These are phyloP conservation scores for Sphaeramia orbicularis DNA, from an alignment of 2,797 vertebrate species.

Conservation along the genomic window DNA sequence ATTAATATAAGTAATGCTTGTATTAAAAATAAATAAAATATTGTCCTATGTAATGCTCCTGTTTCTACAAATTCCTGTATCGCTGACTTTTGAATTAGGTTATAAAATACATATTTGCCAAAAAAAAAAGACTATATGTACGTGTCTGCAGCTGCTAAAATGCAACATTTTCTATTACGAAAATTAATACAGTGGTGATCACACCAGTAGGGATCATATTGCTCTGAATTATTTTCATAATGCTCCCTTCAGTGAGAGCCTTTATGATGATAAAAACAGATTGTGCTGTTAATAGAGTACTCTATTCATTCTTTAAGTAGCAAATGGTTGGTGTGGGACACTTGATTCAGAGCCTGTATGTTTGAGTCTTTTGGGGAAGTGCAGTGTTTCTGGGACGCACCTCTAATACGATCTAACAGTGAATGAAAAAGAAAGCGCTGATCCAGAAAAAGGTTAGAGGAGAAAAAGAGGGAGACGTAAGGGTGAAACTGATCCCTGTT, in stretches of 20 bases:
- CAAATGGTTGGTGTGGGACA: conserved; percentile 44
- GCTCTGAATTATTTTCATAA: conserved; percentile 66
- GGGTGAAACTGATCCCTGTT: conserved; percentile 82
- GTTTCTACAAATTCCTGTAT: conserved; percentile 14
- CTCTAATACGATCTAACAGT: conserved; percentile 38
- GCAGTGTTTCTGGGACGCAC: conserved; percentile 39
- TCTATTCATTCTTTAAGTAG: conserved; percentile 30
- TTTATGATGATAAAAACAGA: conserved; percentile 67
- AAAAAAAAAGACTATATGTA: conserved; percentile 23
- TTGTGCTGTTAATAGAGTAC: conserved; percentile 47
- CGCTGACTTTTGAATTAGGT: conserved; percentile 8
- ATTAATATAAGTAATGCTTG: not conserved
- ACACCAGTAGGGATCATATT: conserved; percentile 68
- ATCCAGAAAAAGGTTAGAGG: conserved; percentile 60
- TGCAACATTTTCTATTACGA: conserved; percentile 30
- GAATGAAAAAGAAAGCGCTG: conserved; percentile 47
- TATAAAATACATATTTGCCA: not conserved
- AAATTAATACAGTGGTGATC: conserved; percentile 57
- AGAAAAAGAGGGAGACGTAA: conserved; percentile 64
- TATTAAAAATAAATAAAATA: not conserved
- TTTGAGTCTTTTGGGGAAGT: conserved; percentile 35
- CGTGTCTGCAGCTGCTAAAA: conserved; percentile 41
- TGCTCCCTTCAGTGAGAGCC: conserved; percentile 58
- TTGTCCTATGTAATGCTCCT: not conserved
- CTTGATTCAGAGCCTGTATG: conserved; percentile 54